Base-by-base conservation (phyloP, 2,113 vertebrate genomes). In the Climacteris rufus region DNA sequence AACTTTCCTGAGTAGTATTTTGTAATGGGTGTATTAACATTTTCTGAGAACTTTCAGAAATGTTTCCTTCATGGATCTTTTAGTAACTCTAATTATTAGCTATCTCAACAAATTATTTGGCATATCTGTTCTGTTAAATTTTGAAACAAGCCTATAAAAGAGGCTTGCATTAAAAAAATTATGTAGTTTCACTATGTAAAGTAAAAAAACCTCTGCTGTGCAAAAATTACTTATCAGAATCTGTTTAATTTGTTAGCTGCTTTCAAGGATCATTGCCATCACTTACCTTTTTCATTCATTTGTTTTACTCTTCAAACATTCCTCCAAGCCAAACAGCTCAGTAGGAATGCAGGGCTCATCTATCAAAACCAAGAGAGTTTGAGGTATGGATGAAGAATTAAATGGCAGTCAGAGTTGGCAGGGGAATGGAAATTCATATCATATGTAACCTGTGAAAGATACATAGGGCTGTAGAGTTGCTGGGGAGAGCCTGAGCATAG, bases 1-100 rank as follows among this genome's bases (percentile, higher is more conserved):
- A 87, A 53, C 18, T 79, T 87, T 40, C 37, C 31, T 68, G 19
- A n/a, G 9, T 8, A 44, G 27, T 47, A 45, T 59, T 90, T 74
- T 82, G 16, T 89, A 83, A 87, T 56, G n/a, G 5, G 4, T 45
- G 2, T 20, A 65, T 77, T 70, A 86, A 66, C 16, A 70, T 87
- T 93, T 94, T 59, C 54, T 63, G 60, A 81, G 39, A 77, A 78
- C n/a, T 76, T 89, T 64, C 44, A 52, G 59, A 49, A 87, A 47
- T 1, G 0, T 91, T 94, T 79, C 25, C 39, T 69, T 87, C 40
- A 21, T 64, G 23, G 27, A 69, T 80, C n/a, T 85, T 61, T 87
- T 72, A 72, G 30, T 83, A 89, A 37, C 27, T 39, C 45, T 45
- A 87, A 84, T 53, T 65, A 54, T 65, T 79, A 1, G 2, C 40